Evolutionary conservation across 2,888 invertebrate species (phyloP), one percentile per base, ranked within the genome.

Genomic region (Hydrotaea diabolus): DNA sequence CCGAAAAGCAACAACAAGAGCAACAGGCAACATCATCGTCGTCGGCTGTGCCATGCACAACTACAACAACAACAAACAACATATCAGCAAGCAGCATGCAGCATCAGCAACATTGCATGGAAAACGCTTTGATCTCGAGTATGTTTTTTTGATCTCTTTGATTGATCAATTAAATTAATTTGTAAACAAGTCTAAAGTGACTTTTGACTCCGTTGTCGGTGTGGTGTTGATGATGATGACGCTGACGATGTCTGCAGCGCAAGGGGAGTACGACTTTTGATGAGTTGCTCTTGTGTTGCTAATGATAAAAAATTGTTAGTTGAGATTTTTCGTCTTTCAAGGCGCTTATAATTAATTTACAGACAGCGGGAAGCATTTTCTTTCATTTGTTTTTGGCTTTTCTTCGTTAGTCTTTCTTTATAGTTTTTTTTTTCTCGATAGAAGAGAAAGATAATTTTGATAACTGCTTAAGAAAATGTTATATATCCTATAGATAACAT

Each of bases 81-180:
- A 77, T n/a, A n/a, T 46, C 59, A 64, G 39, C 59, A 62, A 26
- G 39, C 39, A 39, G 39, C 36, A 69, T 69, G 59, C 77, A 76
- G 72, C 46, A 74, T 49, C 73, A 59, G 55, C 55, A 73, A 79
- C 64, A 74, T 66, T 36, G 64, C 64, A 15, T 39, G 69, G 46
- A 64, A 77, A 81, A 49, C 69, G 73, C 86, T 87, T 86, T 86
- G 86, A 86, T 86, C 86, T 87, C 76, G 72, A 77, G 89, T 83
- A 86, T 77, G 77, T 78, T 89, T 88, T n/a, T 89, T 89, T 89
- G 89, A 90, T 90, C 91, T 90, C 90, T 89, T 89, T 91, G 90
- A 91, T 90, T 90, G 90, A 90, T 90, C 90, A 90, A 91, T 90
- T 90, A 91, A 91, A 90, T 89, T 91, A 89, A 90, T 91, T 90